A percentile compares a stretch with the other conserved stretches of the same genome.
phyloP scores from a whole-genome alignment of 2,113 vertebrate genomes.

The Isurus oxyrinchus region DNA sequence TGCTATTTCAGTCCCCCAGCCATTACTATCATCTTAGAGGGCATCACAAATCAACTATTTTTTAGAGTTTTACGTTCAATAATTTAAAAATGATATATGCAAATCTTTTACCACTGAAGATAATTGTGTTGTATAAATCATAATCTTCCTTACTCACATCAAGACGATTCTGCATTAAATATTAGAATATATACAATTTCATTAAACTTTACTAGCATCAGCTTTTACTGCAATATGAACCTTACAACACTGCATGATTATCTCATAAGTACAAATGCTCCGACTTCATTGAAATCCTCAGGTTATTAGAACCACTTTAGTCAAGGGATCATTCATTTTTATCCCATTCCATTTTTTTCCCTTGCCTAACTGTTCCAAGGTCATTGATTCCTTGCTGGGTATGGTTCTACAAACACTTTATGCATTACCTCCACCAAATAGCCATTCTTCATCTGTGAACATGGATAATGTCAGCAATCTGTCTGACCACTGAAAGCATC shows the following conservation, averaged over 20 bases:
- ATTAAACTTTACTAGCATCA: not conserved
- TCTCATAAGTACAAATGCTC: not conserved
- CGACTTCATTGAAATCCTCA: not conserved
- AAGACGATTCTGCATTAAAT: not conserved
- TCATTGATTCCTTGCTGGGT: too few species aligned
- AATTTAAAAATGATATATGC: not conserved
- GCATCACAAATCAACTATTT: not conserved
- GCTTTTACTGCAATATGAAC: not conserved
- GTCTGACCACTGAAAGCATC: not conserved
- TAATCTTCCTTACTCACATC: not conserved
- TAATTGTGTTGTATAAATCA: not conserved
- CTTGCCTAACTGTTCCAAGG: not conserved
- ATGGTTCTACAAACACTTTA: not conserved
- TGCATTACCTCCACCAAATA: not conserved
- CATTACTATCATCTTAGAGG: not conserved
- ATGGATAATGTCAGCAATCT: not conserved
- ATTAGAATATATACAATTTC: not conserved
- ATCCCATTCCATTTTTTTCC: not conserved
- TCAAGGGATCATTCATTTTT: not conserved
- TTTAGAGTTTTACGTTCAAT: not conserved
- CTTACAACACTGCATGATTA: not conserved
- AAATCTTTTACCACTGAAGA: not conserved
- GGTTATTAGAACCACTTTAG: not conserved
- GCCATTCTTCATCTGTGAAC: not conserved
- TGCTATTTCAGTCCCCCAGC: not conserved